Conservation (phyloP, 2,888 invertebrate species). For the Dexiosoma caninum region DNA sequence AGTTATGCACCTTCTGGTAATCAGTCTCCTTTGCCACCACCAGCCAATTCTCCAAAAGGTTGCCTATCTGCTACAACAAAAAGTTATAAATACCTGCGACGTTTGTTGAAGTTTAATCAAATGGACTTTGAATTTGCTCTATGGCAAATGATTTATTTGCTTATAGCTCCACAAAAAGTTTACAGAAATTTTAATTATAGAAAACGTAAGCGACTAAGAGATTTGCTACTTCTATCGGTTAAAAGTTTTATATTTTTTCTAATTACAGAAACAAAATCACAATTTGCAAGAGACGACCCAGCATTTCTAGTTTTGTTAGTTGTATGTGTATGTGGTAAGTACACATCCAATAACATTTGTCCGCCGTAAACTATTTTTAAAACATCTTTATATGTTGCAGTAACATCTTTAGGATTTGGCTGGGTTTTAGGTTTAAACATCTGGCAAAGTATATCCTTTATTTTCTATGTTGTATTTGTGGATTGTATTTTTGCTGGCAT, state of each 20-base stretch:
- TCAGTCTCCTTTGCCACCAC: slow-evolving; percentile 84
- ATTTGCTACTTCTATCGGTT: background rate
- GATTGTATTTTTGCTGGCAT: slow-evolving; percentile 95
- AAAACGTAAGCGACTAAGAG: slow-evolving; percentile 86
- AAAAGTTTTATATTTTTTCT: background rate
- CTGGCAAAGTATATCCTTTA: slow-evolving; percentile 86
- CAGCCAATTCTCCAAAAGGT: slow-evolving; percentile 83
- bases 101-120: slow-evolving; percentile 93
- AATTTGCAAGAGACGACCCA: slow-evolving; percentile 99
- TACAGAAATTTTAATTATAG: slow-evolving; percentile 98
- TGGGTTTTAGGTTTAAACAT: slow-evolving; percentile 85
- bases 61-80: slow-evolving; percentile 92
- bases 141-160: slow-evolving; percentile 99
- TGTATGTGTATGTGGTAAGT: slow-evolving; percentile 87
- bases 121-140: slow-evolving; percentile 99
- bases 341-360: background rate
- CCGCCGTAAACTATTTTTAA: background rate
- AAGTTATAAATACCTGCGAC: slow-evolving; percentile 90
- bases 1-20: slow-evolving; percentile 78
- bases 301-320: slow-evolving; percentile 96
- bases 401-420: slow-evolving; percentile 93
- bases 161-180: slow-evolving; percentile 96
- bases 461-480: slow-evolving; percentile 94
- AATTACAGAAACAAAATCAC: slow-evolving; percentile 94
- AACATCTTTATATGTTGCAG: slow-evolving; percentile 77